Evolutionary conservation across 2,113 vertebrate genomes (phyloP).

Genomic region (Scalopus aquaticus): DNA sequence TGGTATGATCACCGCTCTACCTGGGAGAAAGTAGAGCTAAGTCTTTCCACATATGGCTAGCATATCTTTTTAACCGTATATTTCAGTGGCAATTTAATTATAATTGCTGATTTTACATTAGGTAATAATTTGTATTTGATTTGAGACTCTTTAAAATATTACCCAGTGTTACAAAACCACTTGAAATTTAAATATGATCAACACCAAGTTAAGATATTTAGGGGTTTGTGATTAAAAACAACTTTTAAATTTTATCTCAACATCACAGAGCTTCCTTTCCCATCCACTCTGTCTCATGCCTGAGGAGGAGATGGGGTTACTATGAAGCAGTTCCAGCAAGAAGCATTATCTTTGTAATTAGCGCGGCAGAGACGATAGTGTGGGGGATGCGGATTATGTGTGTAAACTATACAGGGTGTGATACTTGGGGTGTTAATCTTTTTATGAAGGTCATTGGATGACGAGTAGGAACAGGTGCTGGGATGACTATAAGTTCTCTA

Average conservation of each 20-base stretch:
- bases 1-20: conserved; percentile 5
- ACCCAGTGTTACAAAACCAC: not conserved
- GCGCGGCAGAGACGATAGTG: not conserved
- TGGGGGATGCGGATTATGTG: not conserved
- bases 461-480: conserved; percentile 84
- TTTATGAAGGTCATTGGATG: conserved; percentile 83
- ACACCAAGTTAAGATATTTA: not conserved
- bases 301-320: not conserved
- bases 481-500: conserved; percentile 80
- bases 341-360: conserved; percentile 47
- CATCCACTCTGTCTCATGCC: not conserved
- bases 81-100: conserved; percentile 53
- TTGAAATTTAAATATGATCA: conserved; percentile 29
- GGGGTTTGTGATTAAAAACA: not conserved
- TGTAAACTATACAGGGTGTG: not conserved
- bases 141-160: conserved; percentile 54
- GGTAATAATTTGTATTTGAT: conserved; percentile 9
- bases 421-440: conserved; percentile 62
- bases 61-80: not conserved
- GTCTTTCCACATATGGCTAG: not conserved
- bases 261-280: not conserved
- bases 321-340: not conserved
- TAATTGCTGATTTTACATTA: conserved; percentile 46
- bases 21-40: conserved; percentile 17
- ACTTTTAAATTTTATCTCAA: conserved; percentile 52